Percentiles rank a stretch among this genome's conserved stretches.
These are phyloP conservation scores for Drosophila melanica DNA, from an alignment of 1,140 invertebrate genomes.

Conservation along the genomic window DNA sequence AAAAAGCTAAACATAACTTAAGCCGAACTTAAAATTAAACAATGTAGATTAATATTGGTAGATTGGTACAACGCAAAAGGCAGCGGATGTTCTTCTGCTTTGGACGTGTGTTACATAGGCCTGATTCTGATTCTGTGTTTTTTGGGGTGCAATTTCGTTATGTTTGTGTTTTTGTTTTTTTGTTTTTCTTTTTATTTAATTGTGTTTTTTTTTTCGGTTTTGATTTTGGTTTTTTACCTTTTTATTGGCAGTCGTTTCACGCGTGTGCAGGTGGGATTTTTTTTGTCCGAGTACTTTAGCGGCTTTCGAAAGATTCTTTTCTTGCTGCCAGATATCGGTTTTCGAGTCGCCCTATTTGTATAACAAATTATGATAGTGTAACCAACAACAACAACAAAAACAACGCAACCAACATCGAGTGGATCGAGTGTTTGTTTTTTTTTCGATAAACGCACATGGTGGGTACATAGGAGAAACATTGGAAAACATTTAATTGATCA, in stretches of 20 bases:
- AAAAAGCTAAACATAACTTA: slow-evolving; percentile 37
- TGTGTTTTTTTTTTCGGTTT: slow-evolving; percentile 26
- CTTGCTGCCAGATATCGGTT: slow-evolving; percentile 84
- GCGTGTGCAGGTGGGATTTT: slow-evolving; percentile 84
- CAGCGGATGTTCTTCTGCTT: slow-evolving; percentile 11
- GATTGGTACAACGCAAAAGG: background rate
- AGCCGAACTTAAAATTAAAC: slow-evolving; percentile 8
- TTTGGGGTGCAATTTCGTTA: slow-evolving; percentile 13
- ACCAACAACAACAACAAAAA: slow-evolving; percentile 40
- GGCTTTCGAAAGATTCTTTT: slow-evolving; percentile 84
- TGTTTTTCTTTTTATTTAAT: background rate
- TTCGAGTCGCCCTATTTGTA: slow-evolving; percentile 83
- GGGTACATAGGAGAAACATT: slow-evolving; percentile 22
- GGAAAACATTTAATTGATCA: slow-evolving; percentile 56
- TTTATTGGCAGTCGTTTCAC: slow-evolving; percentile 84
- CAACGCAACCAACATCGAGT: slow-evolving; percentile 31
- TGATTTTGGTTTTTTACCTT: slow-evolving; percentile 73
- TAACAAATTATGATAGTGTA: slow-evolving; percentile 58
- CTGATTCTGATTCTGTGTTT: slow-evolving; percentile 32
- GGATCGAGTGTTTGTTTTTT: slow-evolving; percentile 37
- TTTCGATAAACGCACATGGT: slow-evolving; percentile 15
- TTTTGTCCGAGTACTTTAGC: slow-evolving; percentile 84
- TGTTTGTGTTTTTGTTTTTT: background rate
- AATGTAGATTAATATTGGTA: slow-evolving; percentile 8
- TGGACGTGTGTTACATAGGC: slow-evolving; percentile 22